Percentiles rank a stretch among this genome's conserved stretches.
Evolutionary conservation across 2,113 vertebrate genomes (phyloP).

Genomic region (Neodontobutis hainanensis): DNA sequence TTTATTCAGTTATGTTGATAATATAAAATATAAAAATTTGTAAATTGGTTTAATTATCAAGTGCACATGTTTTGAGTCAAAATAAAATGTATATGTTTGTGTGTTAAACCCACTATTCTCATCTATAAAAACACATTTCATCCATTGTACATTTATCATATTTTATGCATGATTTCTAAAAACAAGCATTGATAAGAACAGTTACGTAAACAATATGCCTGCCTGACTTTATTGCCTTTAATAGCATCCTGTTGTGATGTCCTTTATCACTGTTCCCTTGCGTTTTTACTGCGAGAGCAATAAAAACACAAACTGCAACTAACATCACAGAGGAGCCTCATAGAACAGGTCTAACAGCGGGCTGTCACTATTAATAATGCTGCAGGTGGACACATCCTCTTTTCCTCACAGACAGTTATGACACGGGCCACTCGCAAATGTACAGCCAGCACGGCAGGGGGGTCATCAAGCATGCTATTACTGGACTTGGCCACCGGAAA

Average conservation of each 20-base stretch:
- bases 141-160: not conserved
- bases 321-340: slow-evolving; percentile 13
- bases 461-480: slow-evolving; percentile 29
- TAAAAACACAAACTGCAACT: slow-evolving; percentile 12
- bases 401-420: slow-evolving; percentile 38
- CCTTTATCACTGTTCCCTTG: slow-evolving; percentile 12
- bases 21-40: too few relatives aligned
- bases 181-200: not conserved
- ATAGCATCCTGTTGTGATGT: slow-evolving; percentile 12
- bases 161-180: not conserved
- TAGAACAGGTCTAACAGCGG: slow-evolving; percentile 29
- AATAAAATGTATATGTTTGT: too few relatives aligned
- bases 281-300: not conserved
- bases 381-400: slow-evolving; percentile 30
- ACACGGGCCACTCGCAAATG: slow-evolving; percentile 38
- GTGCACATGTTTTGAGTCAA: too few relatives aligned
- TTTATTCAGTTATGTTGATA: too few relatives aligned
- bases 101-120: too few relatives aligned
- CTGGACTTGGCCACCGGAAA: slow-evolving; percentile 18
- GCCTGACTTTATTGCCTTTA: slow-evolving; percentile 16
- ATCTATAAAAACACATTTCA: too few relatives aligned
- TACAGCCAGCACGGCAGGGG: slow-evolving; percentile 19
- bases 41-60: too few relatives aligned
- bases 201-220: slow-evolving; percentile 9
- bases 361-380: slow-evolving; percentile 24